These are phyloP conservation scores for Leptarthrus brevirostris DNA, from an alignment of 2,888 invertebrate genomes.

Conservation along the genomic window DNA sequence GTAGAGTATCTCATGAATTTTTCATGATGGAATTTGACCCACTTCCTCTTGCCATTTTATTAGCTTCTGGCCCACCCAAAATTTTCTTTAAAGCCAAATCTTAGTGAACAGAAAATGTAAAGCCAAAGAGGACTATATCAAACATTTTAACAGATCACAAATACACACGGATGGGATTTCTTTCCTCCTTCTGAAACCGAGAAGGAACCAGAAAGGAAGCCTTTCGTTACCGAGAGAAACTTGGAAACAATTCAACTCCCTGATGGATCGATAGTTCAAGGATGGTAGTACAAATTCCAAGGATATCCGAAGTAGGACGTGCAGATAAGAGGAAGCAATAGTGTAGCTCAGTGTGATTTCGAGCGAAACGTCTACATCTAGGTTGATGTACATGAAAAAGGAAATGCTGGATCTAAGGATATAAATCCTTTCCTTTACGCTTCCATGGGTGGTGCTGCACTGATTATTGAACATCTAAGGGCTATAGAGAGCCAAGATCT, in stretches of 20 bases:
- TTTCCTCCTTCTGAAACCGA: background rate
- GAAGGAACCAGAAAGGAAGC: background rate
- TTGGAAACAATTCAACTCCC: conserved; percentile 43
- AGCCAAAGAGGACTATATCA: conserved; percentile 7
- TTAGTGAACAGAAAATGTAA: conserved; percentile 16
- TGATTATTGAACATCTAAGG: conserved; percentile 37
- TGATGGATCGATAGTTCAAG: conserved; percentile 43
- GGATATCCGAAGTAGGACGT: conserved; percentile 40
- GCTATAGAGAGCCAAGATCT: conserved; percentile 36
- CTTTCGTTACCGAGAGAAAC: conserved; percentile 1
- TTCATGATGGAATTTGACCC: conserved; percentile 40
- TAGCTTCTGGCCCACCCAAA: background rate
- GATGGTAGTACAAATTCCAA: conserved; percentile 44
- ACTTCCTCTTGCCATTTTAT: background rate
- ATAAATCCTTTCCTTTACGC: conserved; percentile 33
- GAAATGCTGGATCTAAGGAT: background rate
- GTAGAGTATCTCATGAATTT: conserved; percentile 40
- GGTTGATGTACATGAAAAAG: background rate
- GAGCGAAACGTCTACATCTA: conserved; percentile 12
- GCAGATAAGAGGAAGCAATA: conserved; percentile 32
- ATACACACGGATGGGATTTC: conserved; percentile 5
- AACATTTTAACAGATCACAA: conserved; percentile 31
- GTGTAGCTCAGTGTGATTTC: background rate
- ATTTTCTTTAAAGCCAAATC: conserved; percentile 3
- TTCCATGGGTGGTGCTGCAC: conserved; percentile 18